Percentiles rank a stretch among this genome's conserved stretches.
phyloP scores from a whole-genome alignment of 2,888 invertebrate species.

The Nymphalis polychloros region DNA sequence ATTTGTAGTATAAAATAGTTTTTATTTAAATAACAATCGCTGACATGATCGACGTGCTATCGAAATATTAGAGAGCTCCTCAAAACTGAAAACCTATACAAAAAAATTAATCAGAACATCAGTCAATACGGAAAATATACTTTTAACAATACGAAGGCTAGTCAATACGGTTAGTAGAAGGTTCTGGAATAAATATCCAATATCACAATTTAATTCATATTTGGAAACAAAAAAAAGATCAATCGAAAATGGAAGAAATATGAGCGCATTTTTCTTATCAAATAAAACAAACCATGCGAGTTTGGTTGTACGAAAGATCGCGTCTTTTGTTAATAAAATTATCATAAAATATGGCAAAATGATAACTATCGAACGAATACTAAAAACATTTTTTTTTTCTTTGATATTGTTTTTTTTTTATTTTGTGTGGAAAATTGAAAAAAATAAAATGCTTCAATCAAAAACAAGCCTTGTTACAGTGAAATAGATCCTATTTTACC shows the following conservation, averaged over 20 bases:
- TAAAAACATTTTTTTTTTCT: neutral
- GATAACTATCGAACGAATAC: slow-evolving; percentile 14
- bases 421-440: slow-evolving; percentile 11
- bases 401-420: neutral
- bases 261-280: slow-evolving; percentile 3
- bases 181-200: slow-evolving; percentile 49
- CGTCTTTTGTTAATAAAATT: slow-evolving; percentile 6
- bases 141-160: slow-evolving; percentile 35
- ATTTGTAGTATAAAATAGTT: neutral
- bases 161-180: slow-evolving; percentile 44
- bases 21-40: neutral
- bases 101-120: slow-evolving; percentile 44
- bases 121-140: slow-evolving; percentile 51
- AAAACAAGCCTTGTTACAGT: slow-evolving; percentile 19
- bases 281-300: neutral
- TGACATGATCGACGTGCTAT: slow-evolving; percentile 22
- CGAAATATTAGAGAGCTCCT: slow-evolving; percentile 66
- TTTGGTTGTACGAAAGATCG: slow-evolving; percentile 5
- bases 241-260: slow-evolving; percentile 29
- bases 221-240: slow-evolving; percentile 17
- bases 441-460: slow-evolving; percentile 5
- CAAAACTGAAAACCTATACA: slow-evolving; percentile 43
- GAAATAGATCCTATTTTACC: neutral
- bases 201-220: slow-evolving; percentile 45
- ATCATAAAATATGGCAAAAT: slow-evolving; percentile 29